These are phyloP conservation scores for Vidua chalybeata DNA, from an alignment of 2,113 vertebrate genomes.

Conservation along the genomic window DNA sequence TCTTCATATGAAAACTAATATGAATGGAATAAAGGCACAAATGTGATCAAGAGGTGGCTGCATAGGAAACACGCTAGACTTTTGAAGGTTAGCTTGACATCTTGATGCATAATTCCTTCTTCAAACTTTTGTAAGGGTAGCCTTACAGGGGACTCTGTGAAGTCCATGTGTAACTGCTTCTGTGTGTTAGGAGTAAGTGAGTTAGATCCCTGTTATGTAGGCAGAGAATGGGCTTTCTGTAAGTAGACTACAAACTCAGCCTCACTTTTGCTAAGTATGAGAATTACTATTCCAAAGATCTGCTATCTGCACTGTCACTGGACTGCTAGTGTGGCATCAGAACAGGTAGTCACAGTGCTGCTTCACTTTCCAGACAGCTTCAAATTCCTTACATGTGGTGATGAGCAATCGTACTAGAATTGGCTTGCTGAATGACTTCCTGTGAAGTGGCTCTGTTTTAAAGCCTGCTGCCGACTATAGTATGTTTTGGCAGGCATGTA, in stretches of 20 bases:
- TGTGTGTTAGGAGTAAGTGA: accelerated
- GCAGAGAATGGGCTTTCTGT: not conserved
- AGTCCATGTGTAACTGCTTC: not conserved
- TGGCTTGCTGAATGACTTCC: not conserved
- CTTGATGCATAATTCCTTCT: not conserved
- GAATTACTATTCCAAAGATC: not conserved
- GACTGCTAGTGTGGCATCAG: not conserved
- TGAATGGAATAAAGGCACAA: not conserved
- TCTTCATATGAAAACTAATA: not conserved
- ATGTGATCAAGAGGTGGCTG: not conserved
- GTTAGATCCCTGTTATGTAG: not conserved
- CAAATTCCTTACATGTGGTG: not conserved
- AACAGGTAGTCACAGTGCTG: not conserved
- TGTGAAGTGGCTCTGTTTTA: not conserved
- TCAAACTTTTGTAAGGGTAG: not conserved
- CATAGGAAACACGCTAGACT: accelerated
- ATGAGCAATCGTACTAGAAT: not conserved
- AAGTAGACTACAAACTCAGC: not conserved
- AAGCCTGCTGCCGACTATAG: not conserved
- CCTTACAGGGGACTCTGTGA: not conserved
- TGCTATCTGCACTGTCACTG: not conserved
- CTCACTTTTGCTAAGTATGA: not conserved
- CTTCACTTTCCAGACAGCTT: not conserved
- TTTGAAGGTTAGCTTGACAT: not conserved
- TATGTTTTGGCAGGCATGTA: not conserved